Base-by-base conservation (phyloP, 2,113 vertebrate species). In the Dicrurus megarhynchus region DNA sequence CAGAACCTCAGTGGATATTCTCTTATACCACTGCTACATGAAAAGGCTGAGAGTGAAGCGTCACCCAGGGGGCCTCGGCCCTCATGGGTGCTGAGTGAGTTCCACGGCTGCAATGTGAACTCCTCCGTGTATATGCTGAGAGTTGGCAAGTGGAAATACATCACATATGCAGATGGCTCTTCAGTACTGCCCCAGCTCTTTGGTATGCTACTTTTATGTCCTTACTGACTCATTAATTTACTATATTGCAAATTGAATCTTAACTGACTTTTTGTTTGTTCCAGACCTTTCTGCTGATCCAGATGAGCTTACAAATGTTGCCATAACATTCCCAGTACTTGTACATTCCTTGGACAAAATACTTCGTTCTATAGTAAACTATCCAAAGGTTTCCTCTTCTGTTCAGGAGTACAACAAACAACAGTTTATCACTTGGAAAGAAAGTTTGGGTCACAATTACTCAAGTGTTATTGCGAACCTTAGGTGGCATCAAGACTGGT, bases 121-220 rank as follows among this genome's bases (percentile, higher is more conserved):
- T 98, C 99, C 35, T 99, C 99, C 37, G 98, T 98, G 16, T 99
- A 99, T 94, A 99, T 99, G 99, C 98, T 99, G 50, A 98, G 99
- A 93, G 98, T 87, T 16, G 97, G 97, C 60, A 96, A 47, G 4
- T 99, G 99, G 99, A 99, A 99, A 87, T 99, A 99, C 16, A 98
- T 99, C 23, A 41, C 99, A 1, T 99, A 99, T 55, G 96, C 98
- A 2, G 99, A 99, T 68, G 99, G 99, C 5, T 55, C 30, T 57
- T 99, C 98, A 26, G 95, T 99, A 28, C 93, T 82, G 28, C 98
- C 99, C 33, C 99, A 99, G 24, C 98, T 99, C 23, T 99, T 99
- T 87, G 99, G 99, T 99, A 98, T 18, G 73, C 83, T 60, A 22
- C 30, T 64, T 56, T 6, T 80, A 4, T 33, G 6, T 57, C 22